These are phyloP conservation scores for Heliconius nattereri DNA, from an alignment of 1,140 invertebrate species.

Conservation along the genomic window DNA sequence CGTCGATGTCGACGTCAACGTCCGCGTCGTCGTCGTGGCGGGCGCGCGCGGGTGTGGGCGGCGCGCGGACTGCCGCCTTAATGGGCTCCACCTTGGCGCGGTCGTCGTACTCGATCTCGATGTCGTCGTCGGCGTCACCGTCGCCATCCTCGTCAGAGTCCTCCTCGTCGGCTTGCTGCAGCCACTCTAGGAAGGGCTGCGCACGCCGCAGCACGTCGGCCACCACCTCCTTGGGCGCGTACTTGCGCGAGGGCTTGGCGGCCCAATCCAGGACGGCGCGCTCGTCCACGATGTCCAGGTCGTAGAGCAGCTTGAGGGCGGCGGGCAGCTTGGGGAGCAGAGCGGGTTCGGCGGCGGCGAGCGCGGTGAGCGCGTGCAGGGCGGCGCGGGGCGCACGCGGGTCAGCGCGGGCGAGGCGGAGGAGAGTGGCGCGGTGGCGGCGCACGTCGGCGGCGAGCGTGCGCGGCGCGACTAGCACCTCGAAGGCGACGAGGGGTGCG, in stretches of 20 bases:
- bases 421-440: slow-evolving; percentile 86
- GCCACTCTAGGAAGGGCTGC: slow-evolving; percentile 97
- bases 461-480: slow-evolving; percentile 93
- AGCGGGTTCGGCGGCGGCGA: slow-evolving; percentile 89
- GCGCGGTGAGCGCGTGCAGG: slow-evolving; percentile 96
- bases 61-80: slow-evolving; percentile 81
- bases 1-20: slow-evolving; percentile 94
- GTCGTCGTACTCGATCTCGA: slow-evolving; percentile 94
- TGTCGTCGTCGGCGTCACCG: slow-evolving; percentile 85
- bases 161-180: slow-evolving; percentile 98
- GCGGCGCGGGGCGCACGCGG: slow-evolving; percentile 96
- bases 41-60: slow-evolving; percentile 60
- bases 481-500: slow-evolving; percentile 94
- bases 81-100: slow-evolving; percentile 89
- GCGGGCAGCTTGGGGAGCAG: slow-evolving; percentile 94
- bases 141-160: slow-evolving; percentile 89
- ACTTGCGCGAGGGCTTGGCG: slow-evolving; percentile 96
- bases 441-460: slow-evolving; percentile 88
- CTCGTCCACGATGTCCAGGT: slow-evolving; percentile 96
- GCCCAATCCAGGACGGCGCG: slow-evolving; percentile 97
- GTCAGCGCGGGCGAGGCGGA: slow-evolving; percentile 95
- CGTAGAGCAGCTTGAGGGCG: slow-evolving; percentile 93
- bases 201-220: slow-evolving; percentile 96
- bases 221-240: slow-evolving; percentile 94
- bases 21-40: slow-evolving; percentile 86